Conservation (phyloP, 2,797 vertebrate genomes). For the Hozukius guyotensis region DNA sequence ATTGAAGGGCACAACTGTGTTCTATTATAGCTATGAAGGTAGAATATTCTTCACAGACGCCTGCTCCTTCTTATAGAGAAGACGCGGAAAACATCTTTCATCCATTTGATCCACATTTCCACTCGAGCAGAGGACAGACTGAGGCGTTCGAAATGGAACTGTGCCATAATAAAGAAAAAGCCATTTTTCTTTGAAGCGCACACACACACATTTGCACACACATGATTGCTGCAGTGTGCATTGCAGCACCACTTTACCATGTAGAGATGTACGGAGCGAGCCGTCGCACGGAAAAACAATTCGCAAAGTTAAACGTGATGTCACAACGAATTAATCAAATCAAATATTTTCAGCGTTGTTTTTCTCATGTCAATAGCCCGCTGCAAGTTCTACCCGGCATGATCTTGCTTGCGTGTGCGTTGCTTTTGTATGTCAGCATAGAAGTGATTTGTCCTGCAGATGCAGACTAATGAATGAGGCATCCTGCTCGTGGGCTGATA, state of each 20-base stretch:
- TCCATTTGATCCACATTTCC: conserved; percentile 50
- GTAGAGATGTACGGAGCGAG: conserved; percentile 27
- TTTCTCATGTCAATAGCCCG: conserved; percentile 20
- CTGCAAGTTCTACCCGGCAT: conserved; percentile 23
- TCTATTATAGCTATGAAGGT: conserved; percentile 44
- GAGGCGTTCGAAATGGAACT: conserved; percentile 35
- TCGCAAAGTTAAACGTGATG: conserved; percentile 31
- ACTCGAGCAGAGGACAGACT: conserved; percentile 36
- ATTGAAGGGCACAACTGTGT: conserved; percentile 52
- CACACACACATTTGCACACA: conserved; percentile 53
- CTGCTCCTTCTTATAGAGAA: conserved; percentile 4
- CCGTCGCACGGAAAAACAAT: conserved; percentile 8
- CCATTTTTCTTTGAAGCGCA: conserved; percentile 54
- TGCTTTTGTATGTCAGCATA: conserved; percentile 61
- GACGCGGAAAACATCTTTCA: conserved; percentile 39
- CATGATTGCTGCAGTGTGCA: conserved; percentile 50
- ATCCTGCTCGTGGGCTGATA: conserved; percentile 75
- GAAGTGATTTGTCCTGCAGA: conserved; percentile 77
- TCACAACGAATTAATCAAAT: conserved; percentile 41
- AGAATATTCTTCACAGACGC: conserved; percentile 44
- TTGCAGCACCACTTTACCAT: conserved; percentile 26
- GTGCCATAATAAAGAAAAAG: conserved; percentile 9
- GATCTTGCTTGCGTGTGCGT: conserved; percentile 30
- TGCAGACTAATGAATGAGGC: conserved; percentile 80
- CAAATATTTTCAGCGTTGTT: conserved; percentile 35